These are phyloP conservation scores for Oreochromis mossambicus DNA, from an alignment of 2,797 vertebrate genomes.

Conservation along the genomic window DNA sequence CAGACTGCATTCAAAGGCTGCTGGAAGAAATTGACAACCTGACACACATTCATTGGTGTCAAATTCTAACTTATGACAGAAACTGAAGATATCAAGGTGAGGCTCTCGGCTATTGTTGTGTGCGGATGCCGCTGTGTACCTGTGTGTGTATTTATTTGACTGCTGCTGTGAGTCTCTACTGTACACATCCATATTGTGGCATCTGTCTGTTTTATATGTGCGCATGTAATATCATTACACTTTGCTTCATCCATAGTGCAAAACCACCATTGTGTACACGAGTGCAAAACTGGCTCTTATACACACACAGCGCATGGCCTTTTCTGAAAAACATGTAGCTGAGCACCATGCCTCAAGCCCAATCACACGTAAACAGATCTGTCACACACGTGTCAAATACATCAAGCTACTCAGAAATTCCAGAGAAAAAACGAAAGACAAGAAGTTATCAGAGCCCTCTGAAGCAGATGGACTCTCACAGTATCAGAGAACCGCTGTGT, in stretches of 20 bases:
- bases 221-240: conserved; percentile 22
- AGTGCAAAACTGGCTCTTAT: background rate
- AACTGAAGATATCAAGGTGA: conserved; percentile 79
- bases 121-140: conserved; percentile 1
- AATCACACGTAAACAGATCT: conserved; percentile 75
- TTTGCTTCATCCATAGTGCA: conserved; percentile 31
- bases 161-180: conserved; percentile 16
- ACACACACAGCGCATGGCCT: conserved; percentile 29
- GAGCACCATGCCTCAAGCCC: conserved; percentile 71
- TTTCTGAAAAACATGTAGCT: conserved; percentile 74
- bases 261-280: conserved; percentile 12
- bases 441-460: conserved; percentile 65
- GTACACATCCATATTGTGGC: conserved; percentile 1
- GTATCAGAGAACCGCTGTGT: conserved; percentile 56
- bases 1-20: conserved; percentile 68
- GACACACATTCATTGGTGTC: conserved; percentile 79
- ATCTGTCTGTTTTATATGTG: conserved; percentile 13
- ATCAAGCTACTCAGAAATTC: conserved; percentile 87
- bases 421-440: conserved; percentile 72
- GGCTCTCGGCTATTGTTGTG: conserved; percentile 64
- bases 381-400: conserved; percentile 87
- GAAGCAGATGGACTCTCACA: conserved; percentile 67
- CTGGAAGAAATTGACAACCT: conserved; percentile 74
- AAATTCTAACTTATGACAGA: conserved; percentile 79
- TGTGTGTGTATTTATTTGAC: conserved; percentile 20